Percentiles rank a stretch among this genome's conserved stretches.
Evolutionary conservation across 2,888 invertebrate genomes (phyloP).

Genomic region (Bellardia bayeri): DNA sequence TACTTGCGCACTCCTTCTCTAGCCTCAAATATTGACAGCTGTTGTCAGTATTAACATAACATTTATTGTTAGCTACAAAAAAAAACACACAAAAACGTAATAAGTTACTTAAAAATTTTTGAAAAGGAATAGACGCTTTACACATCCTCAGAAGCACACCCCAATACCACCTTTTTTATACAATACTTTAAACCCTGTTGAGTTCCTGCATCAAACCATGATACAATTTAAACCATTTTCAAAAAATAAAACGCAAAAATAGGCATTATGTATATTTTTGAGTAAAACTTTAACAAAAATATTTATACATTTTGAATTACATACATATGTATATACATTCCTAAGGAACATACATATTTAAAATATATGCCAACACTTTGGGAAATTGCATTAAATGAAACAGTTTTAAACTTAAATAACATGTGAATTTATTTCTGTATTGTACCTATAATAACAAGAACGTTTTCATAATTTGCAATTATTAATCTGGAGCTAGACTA

Average conservation of each 20-base stretch:
- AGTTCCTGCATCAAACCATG: not conserved
- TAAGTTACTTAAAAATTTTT: not conserved
- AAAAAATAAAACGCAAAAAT: not conserved
- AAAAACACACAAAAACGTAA: not conserved
- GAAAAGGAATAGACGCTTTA: not conserved
- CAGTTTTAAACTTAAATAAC: no score
- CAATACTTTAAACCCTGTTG: slow-evolving; percentile 1
- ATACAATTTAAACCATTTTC: not conserved
- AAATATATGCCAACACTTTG: no score
- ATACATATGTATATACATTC: no score
- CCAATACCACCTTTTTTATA: not conserved
- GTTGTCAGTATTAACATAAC: not conserved
- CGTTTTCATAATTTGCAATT: no score
- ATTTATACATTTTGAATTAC: no score
- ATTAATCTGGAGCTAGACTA: no score
- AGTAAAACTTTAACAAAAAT: no score
- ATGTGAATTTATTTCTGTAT: no score
- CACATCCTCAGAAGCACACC: not conserved
- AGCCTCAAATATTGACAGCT: slow-evolving; percentile 4
- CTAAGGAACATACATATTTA: no score
- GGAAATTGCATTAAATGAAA: no score
- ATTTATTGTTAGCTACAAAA: not conserved
- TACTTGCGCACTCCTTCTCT: not conserved
- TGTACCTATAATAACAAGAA: no score
- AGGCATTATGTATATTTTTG: not conserved